phyloP scores from a whole-genome alignment of 2,113 vertebrate genomes.

The Erythrocercus mccallii region DNA sequence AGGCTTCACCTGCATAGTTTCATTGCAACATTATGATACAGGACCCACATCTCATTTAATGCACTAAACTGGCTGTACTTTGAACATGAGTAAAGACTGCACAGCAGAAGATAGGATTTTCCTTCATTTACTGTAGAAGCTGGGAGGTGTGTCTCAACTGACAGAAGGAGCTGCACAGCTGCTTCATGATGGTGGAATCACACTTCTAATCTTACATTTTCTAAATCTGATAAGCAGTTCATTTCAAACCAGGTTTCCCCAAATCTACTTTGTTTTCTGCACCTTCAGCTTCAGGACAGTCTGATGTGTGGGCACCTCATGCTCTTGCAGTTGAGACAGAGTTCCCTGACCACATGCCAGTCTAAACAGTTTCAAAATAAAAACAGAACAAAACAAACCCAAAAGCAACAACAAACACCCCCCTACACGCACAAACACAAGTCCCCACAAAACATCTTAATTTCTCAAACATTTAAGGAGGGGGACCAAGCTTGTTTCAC shows the following conservation, averaged over 20 bases:
- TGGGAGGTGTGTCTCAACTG: background rate
- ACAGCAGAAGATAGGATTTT: background rate
- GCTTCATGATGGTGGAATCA: background rate
- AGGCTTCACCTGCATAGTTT: background rate
- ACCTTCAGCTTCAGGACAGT: background rate
- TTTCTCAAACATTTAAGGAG: background rate
- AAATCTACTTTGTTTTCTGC: background rate
- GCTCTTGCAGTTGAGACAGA: background rate
- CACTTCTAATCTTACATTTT: background rate
- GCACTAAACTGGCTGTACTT: background rate
- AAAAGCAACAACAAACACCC: background rate
- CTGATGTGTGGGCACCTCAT: background rate
- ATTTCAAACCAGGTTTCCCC: background rate
- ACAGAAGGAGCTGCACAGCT: background rate
- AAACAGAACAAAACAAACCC: background rate
- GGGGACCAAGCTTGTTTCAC: background rate
- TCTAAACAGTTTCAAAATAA: background rate
- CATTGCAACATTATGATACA: rapidly evolving
- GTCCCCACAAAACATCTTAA: background rate
- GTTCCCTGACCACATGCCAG: background rate
- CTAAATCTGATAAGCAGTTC: background rate
- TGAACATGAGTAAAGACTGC: background rate
- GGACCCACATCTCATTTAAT: background rate
- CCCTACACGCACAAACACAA: background rate
- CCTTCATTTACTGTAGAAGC: background rate